Conservation (phyloP, 1,140 invertebrate genomes). For the Cheumatopsyche charites region DNA sequence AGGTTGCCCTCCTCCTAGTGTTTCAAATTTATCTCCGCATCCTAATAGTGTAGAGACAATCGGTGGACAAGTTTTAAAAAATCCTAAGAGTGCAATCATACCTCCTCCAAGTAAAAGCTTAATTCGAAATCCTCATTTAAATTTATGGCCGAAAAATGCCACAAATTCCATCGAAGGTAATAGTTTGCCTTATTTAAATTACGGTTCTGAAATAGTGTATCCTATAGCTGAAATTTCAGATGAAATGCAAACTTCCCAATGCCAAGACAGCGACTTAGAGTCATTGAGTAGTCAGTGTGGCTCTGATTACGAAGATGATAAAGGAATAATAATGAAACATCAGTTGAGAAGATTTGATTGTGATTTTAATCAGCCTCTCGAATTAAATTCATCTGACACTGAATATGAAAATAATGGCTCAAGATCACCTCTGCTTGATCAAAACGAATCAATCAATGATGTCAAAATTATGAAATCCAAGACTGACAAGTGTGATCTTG, state of each 20-base stretch:
- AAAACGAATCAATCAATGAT: slow-evolving; percentile 50
- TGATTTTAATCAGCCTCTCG: slow-evolving; percentile 58
- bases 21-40: slow-evolving; percentile 67
- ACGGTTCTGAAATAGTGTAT: slow-evolving; percentile 80
- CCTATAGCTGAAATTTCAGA: slow-evolving; percentile 84
- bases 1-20: slow-evolving; percentile 67
- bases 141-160: slow-evolving; percentile 64
- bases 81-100: slow-evolving; percentile 66
- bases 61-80: slow-evolving; percentile 65
- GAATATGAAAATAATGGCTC: slow-evolving; percentile 68
- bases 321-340: slow-evolving; percentile 50
- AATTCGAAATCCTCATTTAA: slow-evolving; percentile 69
- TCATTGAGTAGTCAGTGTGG: slow-evolving; percentile 60
- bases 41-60: slow-evolving; percentile 73
- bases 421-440: slow-evolving; percentile 63
- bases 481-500: slow-evolving; percentile 51
- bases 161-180: slow-evolving; percentile 56
- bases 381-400: slow-evolving; percentile 60
- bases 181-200: slow-evolving; percentile 69
- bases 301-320: slow-evolving; percentile 64
- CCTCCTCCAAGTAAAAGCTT: slow-evolving; percentile 69
- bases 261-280: slow-evolving; percentile 67
- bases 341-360: slow-evolving; percentile 61
- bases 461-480: slow-evolving; percentile 56
- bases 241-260: slow-evolving; percentile 75